Conservation (phyloP, 1,140 invertebrate species). For the Drosophila nikananu region DNA sequence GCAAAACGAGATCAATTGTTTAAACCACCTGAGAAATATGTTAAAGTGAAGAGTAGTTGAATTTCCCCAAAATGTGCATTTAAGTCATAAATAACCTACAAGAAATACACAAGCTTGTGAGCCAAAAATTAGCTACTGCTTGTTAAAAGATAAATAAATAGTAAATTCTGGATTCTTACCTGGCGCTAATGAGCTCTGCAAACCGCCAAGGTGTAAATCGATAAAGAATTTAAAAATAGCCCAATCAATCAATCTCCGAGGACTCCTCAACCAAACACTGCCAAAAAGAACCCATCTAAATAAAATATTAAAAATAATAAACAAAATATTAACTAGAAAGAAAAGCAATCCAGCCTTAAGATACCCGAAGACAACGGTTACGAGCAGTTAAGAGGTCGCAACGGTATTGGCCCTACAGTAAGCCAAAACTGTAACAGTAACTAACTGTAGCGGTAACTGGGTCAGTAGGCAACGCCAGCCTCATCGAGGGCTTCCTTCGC, state of each 20-base stretch:
- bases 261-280: constrained; percentile 41
- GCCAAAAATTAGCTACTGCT: constrained; percentile 5
- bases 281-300: constrained; percentile 45
- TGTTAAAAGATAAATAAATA: constrained; percentile 9
- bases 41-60: constrained; percentile 14
- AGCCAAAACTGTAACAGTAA: constrained; percentile 28
- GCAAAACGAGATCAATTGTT: constrained; percentile 43
- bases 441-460: constrained; percentile 50
- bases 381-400: constrained; percentile 46
- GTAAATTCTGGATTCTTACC: constrained; percentile 8
- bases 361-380: constrained; percentile 20
- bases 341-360: constrained; percentile 8
- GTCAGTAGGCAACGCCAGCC: constrained; percentile 58
- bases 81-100: constrained; percentile 29
- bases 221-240: constrained; percentile 51
- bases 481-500: constrained; percentile 35
- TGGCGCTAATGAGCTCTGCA: constrained; percentile 6
- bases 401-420: background rate
- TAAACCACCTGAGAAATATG: constrained; percentile 10
- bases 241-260: constrained; percentile 41
- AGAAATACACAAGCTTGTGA: background rate
- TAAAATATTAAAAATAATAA: background rate
- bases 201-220: constrained; percentile 29
- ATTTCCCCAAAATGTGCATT: constrained; percentile 43
- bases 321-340: background rate